These are phyloP conservation scores for Chiloscyllium plagiosum DNA, from an alignment of 2,113 vertebrate genomes.

Conservation along the genomic window DNA sequence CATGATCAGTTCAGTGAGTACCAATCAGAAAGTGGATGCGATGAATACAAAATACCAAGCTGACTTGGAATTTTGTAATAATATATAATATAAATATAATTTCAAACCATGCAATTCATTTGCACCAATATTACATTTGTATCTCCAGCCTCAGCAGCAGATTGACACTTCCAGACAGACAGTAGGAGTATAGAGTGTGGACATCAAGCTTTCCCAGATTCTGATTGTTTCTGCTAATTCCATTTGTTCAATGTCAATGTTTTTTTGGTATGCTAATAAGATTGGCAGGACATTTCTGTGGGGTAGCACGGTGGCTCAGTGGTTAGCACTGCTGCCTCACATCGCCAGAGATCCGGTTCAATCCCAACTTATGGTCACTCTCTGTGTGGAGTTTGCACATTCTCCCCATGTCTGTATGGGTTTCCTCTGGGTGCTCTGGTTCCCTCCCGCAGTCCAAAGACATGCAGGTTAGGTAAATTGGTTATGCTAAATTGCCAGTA, in stretches of 20 bases:
- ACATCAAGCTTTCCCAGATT: background rate
- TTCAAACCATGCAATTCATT: background rate
- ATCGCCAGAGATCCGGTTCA: no score
- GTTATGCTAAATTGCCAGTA: no score
- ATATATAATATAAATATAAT: no score
- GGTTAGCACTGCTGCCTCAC: no score
- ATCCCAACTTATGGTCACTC: no score
- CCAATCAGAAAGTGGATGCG: background rate
- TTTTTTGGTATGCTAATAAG: background rate
- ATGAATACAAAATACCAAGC: background rate
- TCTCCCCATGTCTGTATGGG: no score
- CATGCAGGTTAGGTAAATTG: no score
- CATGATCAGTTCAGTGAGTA: background rate
- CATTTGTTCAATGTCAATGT: background rate
- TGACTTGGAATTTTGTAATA: background rate
- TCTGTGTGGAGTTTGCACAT: no score
- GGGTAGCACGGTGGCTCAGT: no score
- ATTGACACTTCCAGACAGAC: background rate
- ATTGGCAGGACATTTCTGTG: background rate
- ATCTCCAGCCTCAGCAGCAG: background rate
- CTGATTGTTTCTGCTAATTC: background rate
- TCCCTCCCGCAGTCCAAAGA: no score
- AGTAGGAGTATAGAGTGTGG: background rate
- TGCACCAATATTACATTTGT: background rate
- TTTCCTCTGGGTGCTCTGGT: no score